Conservation (phyloP, 2,797 vertebrate genomes). For the Crax fasciolata region DNA sequence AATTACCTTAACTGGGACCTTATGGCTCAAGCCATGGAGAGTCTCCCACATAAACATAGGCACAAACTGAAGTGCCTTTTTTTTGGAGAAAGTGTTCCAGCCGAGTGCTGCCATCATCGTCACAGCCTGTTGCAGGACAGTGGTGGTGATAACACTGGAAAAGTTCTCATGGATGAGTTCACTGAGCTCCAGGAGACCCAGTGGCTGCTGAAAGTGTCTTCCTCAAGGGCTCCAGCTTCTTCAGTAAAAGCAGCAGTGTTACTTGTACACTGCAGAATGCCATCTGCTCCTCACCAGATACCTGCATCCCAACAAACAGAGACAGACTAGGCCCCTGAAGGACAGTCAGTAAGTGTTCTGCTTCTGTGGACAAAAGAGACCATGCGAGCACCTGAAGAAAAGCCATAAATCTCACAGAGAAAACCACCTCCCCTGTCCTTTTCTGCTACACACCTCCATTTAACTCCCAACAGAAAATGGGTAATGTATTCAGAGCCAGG, state of each 20-base stretch:
- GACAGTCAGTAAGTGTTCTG: neutral
- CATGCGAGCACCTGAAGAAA: neutral
- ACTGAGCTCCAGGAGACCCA: neutral
- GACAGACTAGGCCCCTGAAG: neutral
- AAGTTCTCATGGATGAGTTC: neutral
- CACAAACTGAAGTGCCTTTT: neutral
- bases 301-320: neutral
- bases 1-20: conserved; percentile 60
- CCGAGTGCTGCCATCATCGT: neutral
- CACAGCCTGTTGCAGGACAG: neutral
- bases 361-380: neutral
- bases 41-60: conserved; percentile 48
- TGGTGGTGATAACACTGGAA: neutral
- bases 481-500: no score
- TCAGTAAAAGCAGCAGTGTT: neutral
- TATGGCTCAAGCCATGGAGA: conserved; percentile 15
- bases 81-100: neutral
- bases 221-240: neutral
- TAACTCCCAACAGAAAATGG: neutral
- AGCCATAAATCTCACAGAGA: neutral
- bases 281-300: neutral
- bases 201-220: neutral
- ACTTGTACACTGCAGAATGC: neutral
- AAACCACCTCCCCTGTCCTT: neutral
- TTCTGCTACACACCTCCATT: no score